Conservation (phyloP, 2,113 vertebrate species). For the Uropsilus gracilis region DNA sequence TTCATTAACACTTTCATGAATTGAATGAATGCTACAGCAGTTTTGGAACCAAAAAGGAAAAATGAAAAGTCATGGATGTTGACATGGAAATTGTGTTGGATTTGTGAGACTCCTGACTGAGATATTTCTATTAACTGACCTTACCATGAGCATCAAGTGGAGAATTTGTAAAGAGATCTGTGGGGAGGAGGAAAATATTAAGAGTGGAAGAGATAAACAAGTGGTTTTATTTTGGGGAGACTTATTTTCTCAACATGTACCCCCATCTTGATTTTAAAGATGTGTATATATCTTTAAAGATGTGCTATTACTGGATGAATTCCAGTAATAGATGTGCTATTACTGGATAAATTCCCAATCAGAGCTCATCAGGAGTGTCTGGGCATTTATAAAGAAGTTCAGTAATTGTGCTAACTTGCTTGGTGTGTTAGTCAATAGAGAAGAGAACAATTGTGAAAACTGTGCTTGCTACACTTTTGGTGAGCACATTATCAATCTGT, state of each 20-base stretch:
- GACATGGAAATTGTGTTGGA: neutral
- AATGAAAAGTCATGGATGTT: neutral
- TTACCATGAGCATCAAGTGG: neutral
- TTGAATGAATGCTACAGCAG: slow-evolving; percentile 51
- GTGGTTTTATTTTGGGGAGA: neutral
- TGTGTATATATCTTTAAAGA: slow-evolving; percentile 42
- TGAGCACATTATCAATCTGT: slow-evolving; percentile 63
- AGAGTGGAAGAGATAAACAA: neutral
- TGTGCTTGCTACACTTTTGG: slow-evolving; percentile 51
- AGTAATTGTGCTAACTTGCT: slow-evolving; percentile 44
- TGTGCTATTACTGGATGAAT: slow-evolving; percentile 32
- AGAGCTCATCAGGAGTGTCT: neutral
- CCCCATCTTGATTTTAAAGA: slow-evolving; percentile 48
- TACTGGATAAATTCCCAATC: slow-evolving; percentile 42
- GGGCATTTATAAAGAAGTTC: slow-evolving; percentile 41
- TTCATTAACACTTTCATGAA: slow-evolving; percentile 62
- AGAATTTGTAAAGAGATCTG: neutral
- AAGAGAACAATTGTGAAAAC: slow-evolving; percentile 57
- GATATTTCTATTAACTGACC: neutral
- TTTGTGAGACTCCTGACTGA: neutral
- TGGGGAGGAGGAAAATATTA: neutral
- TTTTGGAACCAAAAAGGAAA: slow-evolving; percentile 47
- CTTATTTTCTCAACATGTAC: neutral
- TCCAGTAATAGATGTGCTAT: too few species aligned
- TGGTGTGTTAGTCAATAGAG: slow-evolving; percentile 36